Conservation (phyloP, 2,113 vertebrate genomes). For the Zosterops borbonicus region DNA sequence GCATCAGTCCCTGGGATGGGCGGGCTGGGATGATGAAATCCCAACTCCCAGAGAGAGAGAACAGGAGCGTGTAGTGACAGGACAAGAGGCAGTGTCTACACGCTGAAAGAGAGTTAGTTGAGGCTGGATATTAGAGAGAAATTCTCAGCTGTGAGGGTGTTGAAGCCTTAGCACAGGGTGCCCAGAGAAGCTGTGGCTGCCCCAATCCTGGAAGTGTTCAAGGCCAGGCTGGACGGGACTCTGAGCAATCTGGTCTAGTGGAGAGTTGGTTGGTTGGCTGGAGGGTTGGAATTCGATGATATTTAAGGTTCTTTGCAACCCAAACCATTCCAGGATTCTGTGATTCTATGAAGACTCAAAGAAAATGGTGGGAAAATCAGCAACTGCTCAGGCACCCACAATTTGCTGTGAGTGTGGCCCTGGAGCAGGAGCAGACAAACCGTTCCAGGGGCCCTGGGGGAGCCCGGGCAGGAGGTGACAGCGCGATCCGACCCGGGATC, state of each 20-base stretch:
- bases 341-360: neutral
- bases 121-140: neutral
- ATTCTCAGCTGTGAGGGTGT: neutral
- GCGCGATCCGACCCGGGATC: fast-evolving
- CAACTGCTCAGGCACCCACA: neutral
- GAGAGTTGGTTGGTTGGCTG: neutral
- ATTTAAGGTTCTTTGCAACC: neutral
- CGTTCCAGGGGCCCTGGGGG: fast-evolving
- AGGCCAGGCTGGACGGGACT: neutral
- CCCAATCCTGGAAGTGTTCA: neutral
- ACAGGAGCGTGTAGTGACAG: neutral
- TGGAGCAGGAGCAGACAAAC: neutral
- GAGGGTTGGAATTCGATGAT: neutral
- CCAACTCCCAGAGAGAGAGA: neutral
- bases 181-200: neutral
- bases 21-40: neutral
- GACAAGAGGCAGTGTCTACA: neutral
- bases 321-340: neutral
- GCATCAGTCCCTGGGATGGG: neutral
- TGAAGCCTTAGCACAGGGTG: neutral
- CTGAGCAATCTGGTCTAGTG: neutral
- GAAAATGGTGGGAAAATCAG: neutral
- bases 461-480: neutral
- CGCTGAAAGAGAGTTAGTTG: neutral
- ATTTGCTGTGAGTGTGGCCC: neutral